Conservation (phyloP, 2,888 invertebrate species). For the Dolomedes plantarius region DNA sequence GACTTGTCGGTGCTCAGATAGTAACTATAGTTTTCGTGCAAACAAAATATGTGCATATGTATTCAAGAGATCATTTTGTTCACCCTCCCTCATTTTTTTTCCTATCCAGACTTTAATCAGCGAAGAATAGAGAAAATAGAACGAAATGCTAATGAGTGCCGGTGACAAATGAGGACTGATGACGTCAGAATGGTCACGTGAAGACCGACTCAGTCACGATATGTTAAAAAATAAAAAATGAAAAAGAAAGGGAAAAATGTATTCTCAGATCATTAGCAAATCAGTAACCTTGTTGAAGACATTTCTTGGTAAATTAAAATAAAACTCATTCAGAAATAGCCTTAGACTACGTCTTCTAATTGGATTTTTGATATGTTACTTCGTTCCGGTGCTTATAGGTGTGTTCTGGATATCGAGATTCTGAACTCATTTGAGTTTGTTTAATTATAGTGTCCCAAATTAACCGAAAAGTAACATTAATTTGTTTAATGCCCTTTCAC, state of each 20-base stretch:
- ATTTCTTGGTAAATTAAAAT: too few species aligned
- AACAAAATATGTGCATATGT: not conserved
- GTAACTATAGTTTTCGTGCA: not conserved
- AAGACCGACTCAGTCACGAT: conserved; percentile 17
- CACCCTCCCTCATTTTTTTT: not conserved
- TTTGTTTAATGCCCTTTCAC: too few species aligned
- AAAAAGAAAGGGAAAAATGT: not conserved
- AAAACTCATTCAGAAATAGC: too few species aligned
- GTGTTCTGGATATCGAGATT: too few species aligned
- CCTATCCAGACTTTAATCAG: conserved; percentile 35
- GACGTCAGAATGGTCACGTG: conserved; percentile 43
- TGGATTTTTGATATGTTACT: too few species aligned
- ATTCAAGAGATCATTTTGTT: not conserved
- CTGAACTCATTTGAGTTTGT: too few species aligned
- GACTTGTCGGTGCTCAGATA: too few species aligned
- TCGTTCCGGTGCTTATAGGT: too few species aligned
- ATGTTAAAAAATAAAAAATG: too few species aligned
- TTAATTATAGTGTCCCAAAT: too few species aligned
- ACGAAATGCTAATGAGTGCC: conserved; percentile 50
- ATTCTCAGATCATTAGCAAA: not conserved
- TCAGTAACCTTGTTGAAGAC: not conserved
- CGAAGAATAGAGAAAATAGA: conserved; percentile 32
- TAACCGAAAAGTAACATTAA: too few species aligned
- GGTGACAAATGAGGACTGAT: conserved; percentile 49
- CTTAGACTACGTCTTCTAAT: too few species aligned